These are phyloP conservation scores for Lanius ludovicianus DNA, from an alignment of 2,113 vertebrate genomes.

Conservation along the genomic window DNA sequence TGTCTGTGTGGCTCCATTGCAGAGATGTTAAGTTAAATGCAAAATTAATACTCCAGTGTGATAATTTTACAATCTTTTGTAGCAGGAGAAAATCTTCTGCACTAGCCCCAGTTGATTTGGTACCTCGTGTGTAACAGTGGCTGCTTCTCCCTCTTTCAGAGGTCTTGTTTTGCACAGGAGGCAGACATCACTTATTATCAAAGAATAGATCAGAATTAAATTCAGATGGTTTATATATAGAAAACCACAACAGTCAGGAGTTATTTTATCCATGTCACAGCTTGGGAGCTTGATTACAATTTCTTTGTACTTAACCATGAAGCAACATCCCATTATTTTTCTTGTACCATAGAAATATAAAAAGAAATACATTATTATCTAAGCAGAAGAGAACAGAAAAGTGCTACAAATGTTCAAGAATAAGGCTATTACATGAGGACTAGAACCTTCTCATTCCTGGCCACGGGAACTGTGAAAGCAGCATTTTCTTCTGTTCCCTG, in stretches of 20 bases:
- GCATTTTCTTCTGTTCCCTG: not conserved
- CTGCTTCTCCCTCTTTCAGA: slow-evolving; percentile 1
- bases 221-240: slow-evolving; percentile 2
- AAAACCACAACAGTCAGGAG: not conserved
- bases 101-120: not conserved
- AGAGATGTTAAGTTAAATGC: slow-evolving; percentile 22
- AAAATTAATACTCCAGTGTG: not conserved
- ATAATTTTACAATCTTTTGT: slow-evolving; percentile 39
- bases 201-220: slow-evolving; percentile 14
- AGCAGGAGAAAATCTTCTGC: not conserved
- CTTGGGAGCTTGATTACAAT: slow-evolving; percentile 5
- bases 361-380: not conserved
- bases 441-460: not conserved
- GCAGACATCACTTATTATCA: not conserved
- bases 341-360: not conserved
- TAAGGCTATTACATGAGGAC: not conserved
- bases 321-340: not conserved
- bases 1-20: not conserved
- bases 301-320: not conserved
- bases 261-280: not conserved
- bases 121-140: not conserved
- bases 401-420: not conserved
- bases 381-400: not conserved
- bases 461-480: not conserved
- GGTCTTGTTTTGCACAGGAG: not conserved